These are phyloP conservation scores for Okapia johnstoni DNA, from an alignment of 2,113 vertebrate genomes.

Conservation along the genomic window DNA sequence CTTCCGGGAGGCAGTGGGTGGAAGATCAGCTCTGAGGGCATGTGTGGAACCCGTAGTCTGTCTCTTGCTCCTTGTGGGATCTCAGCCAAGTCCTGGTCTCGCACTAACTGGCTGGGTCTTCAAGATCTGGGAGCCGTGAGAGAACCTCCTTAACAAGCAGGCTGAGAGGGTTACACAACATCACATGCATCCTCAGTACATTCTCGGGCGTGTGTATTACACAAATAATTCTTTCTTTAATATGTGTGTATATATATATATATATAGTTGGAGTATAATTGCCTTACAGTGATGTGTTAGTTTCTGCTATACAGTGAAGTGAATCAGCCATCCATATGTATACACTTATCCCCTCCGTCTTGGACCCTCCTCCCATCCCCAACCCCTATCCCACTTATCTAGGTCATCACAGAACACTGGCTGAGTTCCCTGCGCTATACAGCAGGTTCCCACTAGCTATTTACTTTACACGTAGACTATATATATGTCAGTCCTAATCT, in stretches of 20 bases:
- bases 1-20: accelerated
- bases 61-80: not conserved
- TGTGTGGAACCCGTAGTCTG: too few species aligned
- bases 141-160: not conserved
- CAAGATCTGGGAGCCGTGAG: not conserved
- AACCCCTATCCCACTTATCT: not conserved
- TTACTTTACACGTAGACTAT: not conserved
- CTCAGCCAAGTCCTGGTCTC: not conserved
- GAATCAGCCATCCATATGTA: not conserved
- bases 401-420: not conserved
- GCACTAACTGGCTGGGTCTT: not conserved
- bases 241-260: not conserved
- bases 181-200: not conserved
- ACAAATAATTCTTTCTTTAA: not conserved
- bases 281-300: not conserved
- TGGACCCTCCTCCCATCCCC: not conserved
- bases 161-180: not conserved
- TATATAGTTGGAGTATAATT: not conserved
- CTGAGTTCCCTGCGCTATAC: not conserved
- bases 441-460: not conserved
- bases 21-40: not conserved
- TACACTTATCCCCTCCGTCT: not conserved
- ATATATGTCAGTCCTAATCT: not conserved
- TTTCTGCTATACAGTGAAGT: not conserved
- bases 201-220: not conserved